Evolutionary conservation across 1,140 invertebrate genomes (phyloP).

Genomic region (Sinonovacula constricta): DNA sequence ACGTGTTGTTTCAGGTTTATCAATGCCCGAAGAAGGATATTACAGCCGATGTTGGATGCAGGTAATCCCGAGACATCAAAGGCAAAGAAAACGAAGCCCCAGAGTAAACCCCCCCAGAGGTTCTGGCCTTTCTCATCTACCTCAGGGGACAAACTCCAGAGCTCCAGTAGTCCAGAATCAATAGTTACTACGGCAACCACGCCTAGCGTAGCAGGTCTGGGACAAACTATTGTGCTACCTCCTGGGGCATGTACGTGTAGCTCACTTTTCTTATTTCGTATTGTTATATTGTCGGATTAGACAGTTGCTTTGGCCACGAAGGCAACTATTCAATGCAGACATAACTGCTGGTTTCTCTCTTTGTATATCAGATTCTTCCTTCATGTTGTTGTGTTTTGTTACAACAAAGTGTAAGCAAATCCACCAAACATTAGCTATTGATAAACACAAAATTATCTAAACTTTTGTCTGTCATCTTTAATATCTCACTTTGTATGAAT

Average conservation of each 20-base stretch:
- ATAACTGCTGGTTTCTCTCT: too few relatives aligned
- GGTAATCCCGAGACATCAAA: constrained; percentile 74
- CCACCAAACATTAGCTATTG: too few relatives aligned
- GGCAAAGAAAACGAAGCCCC: constrained; percentile 74
- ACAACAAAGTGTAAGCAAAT: too few relatives aligned
- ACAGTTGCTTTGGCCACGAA: too few relatives aligned
- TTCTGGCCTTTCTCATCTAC: constrained; percentile 81
- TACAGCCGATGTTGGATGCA: constrained; percentile 87
- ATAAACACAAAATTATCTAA: too few relatives aligned
- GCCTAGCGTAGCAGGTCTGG: constrained; percentile 9
- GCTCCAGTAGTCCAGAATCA: constrained; percentile 48
- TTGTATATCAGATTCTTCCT: too few relatives aligned
- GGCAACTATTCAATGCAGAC: too few relatives aligned
- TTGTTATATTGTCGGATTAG: too few relatives aligned
- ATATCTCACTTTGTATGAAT: too few relatives aligned
- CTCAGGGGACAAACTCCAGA: constrained; percentile 78
- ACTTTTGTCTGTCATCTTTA: too few relatives aligned
- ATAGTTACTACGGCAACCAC: constrained; percentile 11
- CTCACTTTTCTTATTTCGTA: background rate
- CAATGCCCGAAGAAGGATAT: constrained; percentile 93
- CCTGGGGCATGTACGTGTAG: constrained; percentile 24
- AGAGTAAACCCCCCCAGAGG: constrained; percentile 79
- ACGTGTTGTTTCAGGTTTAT: constrained; percentile 99
- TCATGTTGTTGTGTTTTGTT: too few relatives aligned
- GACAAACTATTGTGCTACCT: constrained; percentile 29